Percentiles rank a stretch among this genome's conserved stretches.
These are phyloP conservation scores for Electrona antarctica DNA, from an alignment of 2,113 vertebrate genomes.

Conservation along the genomic window DNA sequence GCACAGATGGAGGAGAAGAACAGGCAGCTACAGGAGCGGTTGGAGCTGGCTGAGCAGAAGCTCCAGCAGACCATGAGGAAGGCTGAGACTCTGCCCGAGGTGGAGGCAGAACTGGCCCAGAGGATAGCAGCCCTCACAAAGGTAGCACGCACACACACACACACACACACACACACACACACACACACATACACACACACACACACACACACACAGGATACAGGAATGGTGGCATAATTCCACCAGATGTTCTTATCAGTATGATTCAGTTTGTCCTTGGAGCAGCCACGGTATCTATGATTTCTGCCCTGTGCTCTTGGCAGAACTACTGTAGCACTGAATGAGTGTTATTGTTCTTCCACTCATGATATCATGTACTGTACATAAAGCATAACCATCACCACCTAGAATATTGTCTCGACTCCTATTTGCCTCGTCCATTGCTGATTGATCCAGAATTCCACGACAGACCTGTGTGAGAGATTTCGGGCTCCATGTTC, in stretches of 20 bases:
- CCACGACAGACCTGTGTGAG: too few species aligned
- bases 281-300: too few species aligned
- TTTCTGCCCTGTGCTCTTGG: too few species aligned
- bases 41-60: slow-evolving; percentile 97
- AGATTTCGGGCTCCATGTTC: too few species aligned
- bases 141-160: slow-evolving; percentile 73
- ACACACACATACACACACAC: slow-evolving; percentile 7
- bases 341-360: too few species aligned
- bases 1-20: slow-evolving; percentile 98
- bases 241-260: slow-evolving; percentile 27
- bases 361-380: too few species aligned
- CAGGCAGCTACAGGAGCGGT: slow-evolving; percentile 93
- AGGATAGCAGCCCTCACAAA: slow-evolving; percentile 98
- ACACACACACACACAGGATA: slow-evolving; percentile 1
- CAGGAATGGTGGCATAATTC: slow-evolving; percentile 3
- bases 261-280: too few species aligned
- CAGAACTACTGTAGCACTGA: too few species aligned
- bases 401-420: too few species aligned
- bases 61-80: slow-evolving; percentile 99
- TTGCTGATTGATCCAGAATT: too few species aligned
- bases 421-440: too few species aligned
- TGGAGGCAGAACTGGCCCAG: slow-evolving; percentile 98
- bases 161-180: neutral
- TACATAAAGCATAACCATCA: too few species aligned
- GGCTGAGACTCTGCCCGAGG: slow-evolving; percentile 96